A percentile compares a stretch with the other conserved stretches of the same genome.
Evolutionary conservation across 2,797 vertebrate genomes (phyloP).

Genomic region (Malurus splendens): DNA sequence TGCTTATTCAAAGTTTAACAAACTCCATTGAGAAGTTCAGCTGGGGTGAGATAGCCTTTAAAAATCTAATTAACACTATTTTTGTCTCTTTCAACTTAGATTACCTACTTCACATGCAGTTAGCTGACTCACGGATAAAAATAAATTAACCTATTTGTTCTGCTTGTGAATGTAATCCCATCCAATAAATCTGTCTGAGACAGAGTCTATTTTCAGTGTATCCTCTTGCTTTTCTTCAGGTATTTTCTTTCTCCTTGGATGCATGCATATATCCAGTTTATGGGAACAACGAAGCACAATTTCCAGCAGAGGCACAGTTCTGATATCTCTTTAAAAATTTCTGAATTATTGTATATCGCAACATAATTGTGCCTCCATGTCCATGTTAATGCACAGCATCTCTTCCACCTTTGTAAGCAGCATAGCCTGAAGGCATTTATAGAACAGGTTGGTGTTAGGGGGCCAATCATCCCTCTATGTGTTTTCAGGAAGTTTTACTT

Average conservation of each 20-base stretch:
- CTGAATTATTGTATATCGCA: not conserved
- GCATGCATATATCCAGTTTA: not conserved
- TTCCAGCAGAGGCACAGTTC: not conserved
- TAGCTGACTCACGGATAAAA: not conserved
- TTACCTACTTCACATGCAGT: not conserved
- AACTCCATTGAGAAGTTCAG: not conserved
- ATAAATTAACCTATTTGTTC: conserved; percentile 11
- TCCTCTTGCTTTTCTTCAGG: not conserved
- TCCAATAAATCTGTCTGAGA: not conserved
- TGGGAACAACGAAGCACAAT: not conserved
- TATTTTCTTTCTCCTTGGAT: not conserved
- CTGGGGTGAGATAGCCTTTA: conserved; percentile 3
- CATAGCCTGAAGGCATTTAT: not conserved
- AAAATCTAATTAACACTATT: conserved; percentile 25
- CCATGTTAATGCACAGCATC: not conserved
- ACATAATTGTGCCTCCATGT: not conserved
- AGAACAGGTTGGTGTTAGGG: not conserved
- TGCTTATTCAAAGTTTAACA: not conserved
- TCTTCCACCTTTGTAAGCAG: not conserved
- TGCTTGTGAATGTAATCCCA: not conserved
- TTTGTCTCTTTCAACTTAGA: conserved; percentile 7
- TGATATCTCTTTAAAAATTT: not conserved
- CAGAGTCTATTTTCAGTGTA: not conserved
- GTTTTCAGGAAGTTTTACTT: not conserved
- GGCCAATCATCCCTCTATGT: not conserved